Base-by-base conservation (phyloP, 2,113 vertebrate genomes). In the Tragelaphus imberbis region DNA sequence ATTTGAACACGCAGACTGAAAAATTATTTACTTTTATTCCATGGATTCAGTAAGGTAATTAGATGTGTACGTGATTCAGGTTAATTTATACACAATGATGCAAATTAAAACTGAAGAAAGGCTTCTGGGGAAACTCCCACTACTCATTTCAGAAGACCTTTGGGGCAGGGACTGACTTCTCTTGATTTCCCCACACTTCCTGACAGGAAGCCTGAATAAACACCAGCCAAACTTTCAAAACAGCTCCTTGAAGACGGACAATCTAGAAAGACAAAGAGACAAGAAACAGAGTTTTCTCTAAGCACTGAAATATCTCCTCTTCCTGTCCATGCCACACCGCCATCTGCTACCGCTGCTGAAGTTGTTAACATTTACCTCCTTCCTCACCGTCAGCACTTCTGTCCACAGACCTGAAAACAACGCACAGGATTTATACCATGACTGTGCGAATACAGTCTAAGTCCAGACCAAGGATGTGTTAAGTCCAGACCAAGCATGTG, bases 11-110 rank as follows among this genome's bases (percentile, higher is more conserved):
- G 0, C 28, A 75, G 33, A 56, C 77, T 68, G 94, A 81, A 98
- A 98, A 97, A 96, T 97, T 87, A 97, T 89, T 91, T 98, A 51
- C 87, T 97, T 98, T 98, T 98, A 98, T 98, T 98, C 82, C 95
- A 51, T 93, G 61, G 49, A 81, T 77, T 95, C 90, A 79, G 55
- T 92, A 86, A 61, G 40, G 90, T 94, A 97, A 96, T 95, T 15
- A 96, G 82, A 94, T 5, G 68, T 93, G 77, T 58, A 14, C 87
- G 96, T 82, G 82, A 97, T 93, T 95, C 96, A 75, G 87, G 92
- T 89, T 91, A 91, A 97, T 86, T 96, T 91, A 96, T 91, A 88
- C 88, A 94, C 44, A 44, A 63, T 85, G 33, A 77, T 77, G 49
- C n/a, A 40, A 88, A 84, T 91, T 79, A 93, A 96, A 91, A 82